These are phyloP conservation scores for Tetanocera ferruginea DNA, from an alignment of 2,888 invertebrate genomes.

Conservation along the genomic window DNA sequence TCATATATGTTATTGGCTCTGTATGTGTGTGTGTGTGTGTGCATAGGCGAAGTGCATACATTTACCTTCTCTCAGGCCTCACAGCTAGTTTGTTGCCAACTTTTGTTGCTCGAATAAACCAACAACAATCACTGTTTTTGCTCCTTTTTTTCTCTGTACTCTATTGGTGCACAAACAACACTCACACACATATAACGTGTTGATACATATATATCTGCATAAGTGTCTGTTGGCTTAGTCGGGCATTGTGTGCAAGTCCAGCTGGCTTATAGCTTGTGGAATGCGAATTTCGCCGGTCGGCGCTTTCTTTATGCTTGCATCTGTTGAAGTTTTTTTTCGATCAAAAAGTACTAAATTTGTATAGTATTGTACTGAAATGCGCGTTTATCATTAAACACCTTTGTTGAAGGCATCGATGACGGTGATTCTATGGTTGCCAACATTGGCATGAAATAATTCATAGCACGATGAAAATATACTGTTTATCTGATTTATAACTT, in stretches of 20 bases:
- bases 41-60: background rate
- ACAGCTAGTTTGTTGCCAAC: background rate
- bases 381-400: background rate
- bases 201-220: background rate
- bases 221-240: background rate
- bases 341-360: background rate
- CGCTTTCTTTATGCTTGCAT: slow-evolving; percentile 15
- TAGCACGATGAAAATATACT: no score
- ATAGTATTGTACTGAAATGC: background rate
- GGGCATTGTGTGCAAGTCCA: slow-evolving; percentile 13
- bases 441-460: background rate
- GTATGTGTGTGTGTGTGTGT: background rate
- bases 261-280: slow-evolving; percentile 9
- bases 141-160: background rate
- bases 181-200: background rate
- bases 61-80: background rate
- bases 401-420: background rate
- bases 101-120: background rate
- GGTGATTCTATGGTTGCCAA: background rate
- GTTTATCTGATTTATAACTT: no score
- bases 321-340: background rate
- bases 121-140: background rate
- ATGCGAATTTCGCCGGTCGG: slow-evolving; percentile 26
- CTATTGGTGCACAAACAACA: background rate
- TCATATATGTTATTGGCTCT: background rate